Percentiles rank a stretch among this genome's conserved stretches.
These are phyloP conservation scores for Falco cherrug DNA, from an alignment of 2,797 vertebrate species.

Conservation along the genomic window DNA sequence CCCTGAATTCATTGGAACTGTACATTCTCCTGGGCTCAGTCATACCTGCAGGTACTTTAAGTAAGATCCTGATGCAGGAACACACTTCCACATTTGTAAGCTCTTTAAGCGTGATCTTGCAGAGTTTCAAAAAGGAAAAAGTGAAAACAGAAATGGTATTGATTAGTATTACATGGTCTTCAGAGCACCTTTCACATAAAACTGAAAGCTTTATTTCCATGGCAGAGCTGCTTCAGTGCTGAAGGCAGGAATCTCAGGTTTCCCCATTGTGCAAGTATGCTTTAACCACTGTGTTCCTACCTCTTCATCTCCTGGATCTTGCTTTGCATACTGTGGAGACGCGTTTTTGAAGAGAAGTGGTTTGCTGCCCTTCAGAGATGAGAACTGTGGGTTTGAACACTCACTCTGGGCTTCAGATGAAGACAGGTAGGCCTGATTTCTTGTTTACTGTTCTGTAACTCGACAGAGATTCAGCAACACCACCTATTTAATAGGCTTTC, in stretches of 20 bases:
- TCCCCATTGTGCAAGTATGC: fast-evolving
- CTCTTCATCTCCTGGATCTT: not conserved
- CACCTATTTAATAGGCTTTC: not conserved
- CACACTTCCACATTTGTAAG: not conserved
- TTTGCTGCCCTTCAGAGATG: not conserved
- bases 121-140: not conserved
- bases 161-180: not conserved
- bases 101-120: not conserved
- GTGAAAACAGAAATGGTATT: not conserved
- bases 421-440: not conserved
- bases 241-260: not conserved
- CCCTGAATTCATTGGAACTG: not conserved
- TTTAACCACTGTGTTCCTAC: not conserved
- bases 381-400: not conserved
- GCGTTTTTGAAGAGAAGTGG: not conserved
- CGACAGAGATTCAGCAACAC: not conserved
- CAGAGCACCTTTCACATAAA: not conserved
- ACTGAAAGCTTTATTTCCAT: not conserved
- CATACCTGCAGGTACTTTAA: not conserved
- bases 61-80: not conserved
- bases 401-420: not conserved
- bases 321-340: not conserved
- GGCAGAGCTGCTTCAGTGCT: not conserved
- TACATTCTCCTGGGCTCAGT: not conserved
- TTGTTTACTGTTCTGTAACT: not conserved